phyloP scores from a whole-genome alignment of 2,797 vertebrate species.

The Anabas testudineus region DNA sequence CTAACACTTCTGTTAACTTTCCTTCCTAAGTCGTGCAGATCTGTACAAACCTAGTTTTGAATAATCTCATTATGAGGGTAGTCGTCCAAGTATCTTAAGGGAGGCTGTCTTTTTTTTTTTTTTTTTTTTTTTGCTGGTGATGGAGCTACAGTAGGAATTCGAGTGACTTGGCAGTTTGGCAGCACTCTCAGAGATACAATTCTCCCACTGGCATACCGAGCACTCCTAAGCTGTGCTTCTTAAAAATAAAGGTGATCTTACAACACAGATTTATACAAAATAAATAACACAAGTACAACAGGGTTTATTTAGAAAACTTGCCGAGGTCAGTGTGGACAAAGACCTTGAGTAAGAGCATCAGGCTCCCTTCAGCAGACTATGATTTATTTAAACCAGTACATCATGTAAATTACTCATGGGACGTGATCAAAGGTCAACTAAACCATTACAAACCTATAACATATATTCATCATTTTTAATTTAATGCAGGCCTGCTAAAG shows the following conservation, averaged over 20 bases:
- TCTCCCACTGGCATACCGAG: too few relatives aligned
- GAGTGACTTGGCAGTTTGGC: neutral
- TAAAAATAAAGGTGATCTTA: too few relatives aligned
- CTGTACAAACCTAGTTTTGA: neutral
- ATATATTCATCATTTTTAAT: constrained; percentile 22
- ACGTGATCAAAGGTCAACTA: constrained; percentile 26
- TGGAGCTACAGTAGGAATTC: too few relatives aligned
- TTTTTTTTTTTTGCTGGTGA: neutral
- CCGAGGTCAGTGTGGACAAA: constrained; percentile 16
- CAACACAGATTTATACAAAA: too few relatives aligned
- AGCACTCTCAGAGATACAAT: too few relatives aligned
- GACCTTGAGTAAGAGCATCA: neutral
- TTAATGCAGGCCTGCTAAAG: neutral
- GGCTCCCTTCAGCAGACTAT: neutral
- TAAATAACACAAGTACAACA: too few relatives aligned
- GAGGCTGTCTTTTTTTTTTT: too few relatives aligned
- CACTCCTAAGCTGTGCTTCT: too few relatives aligned
- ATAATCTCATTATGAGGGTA: too few relatives aligned
- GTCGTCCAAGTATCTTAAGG: too few relatives aligned
- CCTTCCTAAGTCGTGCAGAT: neutral
- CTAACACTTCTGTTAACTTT: neutral
- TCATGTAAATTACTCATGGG: constrained; percentile 18
- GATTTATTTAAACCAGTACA: neutral
- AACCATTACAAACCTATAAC: constrained; percentile 16
- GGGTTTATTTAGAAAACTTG: neutral